A percentile compares a stretch with the other conserved stretches of the same genome.
These are phyloP conservation scores for Siderastrea radians DNA, from an alignment of 92 coral and sea anemone species.

Conservation along the genomic window DNA sequence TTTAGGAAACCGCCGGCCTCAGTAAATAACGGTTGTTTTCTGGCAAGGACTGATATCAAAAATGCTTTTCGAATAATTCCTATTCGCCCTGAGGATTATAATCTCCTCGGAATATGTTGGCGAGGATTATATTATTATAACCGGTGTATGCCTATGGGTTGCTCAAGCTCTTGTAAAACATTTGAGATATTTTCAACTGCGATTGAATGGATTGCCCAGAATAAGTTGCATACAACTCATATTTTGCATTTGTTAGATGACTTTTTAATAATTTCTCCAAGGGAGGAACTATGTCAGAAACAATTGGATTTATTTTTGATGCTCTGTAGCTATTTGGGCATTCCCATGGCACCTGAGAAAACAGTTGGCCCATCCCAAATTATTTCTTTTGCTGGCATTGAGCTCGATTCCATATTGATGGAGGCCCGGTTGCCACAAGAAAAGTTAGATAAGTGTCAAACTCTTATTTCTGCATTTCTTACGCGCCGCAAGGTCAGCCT, in stretches of 20 bases:
- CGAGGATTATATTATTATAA: slow-evolving; percentile 17
- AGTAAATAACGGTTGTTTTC: background rate
- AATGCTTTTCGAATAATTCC: slow-evolving; percentile 36
- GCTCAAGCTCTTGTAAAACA: slow-evolving; percentile 37
- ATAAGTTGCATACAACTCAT: slow-evolving; percentile 7
- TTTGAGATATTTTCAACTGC: slow-evolving; percentile 38
- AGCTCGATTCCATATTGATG: slow-evolving; percentile 50
- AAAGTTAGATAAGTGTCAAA: slow-evolving; percentile 33
- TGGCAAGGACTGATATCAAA: slow-evolving; percentile 11
- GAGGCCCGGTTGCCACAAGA: slow-evolving; percentile 71
- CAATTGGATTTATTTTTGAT: slow-evolving; percentile 49
- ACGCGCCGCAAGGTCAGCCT: slow-evolving; percentile 9
- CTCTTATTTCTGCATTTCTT: slow-evolving; percentile 3
- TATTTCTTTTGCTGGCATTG: slow-evolving; percentile 47
- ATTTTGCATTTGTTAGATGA: slow-evolving; percentile 73
- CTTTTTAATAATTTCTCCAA: slow-evolving; percentile 60
- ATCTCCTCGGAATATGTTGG: slow-evolving; percentile 15
- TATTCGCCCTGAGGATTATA: slow-evolving; percentile 21
- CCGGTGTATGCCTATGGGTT: slow-evolving; percentile 38
- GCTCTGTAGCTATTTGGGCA: slow-evolving; percentile 51
- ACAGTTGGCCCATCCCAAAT: slow-evolving; percentile 55
- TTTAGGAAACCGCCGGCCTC: slow-evolving; percentile 1
- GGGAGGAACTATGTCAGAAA: slow-evolving; percentile 27
- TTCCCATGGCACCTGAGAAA: slow-evolving; percentile 73
- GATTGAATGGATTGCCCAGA: slow-evolving; percentile 49